Percentiles rank a stretch among this genome's conserved stretches.
These are phyloP conservation scores for Eptesicus fuscus DNA, from an alignment of 2,113 vertebrate genomes.

Conservation along the genomic window DNA sequence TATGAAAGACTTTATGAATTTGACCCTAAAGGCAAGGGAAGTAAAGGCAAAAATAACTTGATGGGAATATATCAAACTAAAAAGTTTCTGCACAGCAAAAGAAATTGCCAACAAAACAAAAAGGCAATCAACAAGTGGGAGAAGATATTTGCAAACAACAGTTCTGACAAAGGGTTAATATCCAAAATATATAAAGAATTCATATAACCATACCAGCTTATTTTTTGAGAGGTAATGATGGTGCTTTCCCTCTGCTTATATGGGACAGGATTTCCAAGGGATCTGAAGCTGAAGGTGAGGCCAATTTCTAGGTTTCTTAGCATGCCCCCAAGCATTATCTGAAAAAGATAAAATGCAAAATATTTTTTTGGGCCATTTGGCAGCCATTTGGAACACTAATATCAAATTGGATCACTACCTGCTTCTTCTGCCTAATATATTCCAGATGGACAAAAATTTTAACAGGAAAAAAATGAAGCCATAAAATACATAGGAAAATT, in stretches of 20 bases:
- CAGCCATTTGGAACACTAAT: conserved; percentile 45
- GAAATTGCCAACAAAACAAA: not conserved
- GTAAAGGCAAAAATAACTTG: not conserved
- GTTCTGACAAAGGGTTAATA: not conserved
- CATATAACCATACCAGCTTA: not conserved
- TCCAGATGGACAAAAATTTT: conserved; percentile 61
- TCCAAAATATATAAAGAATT: not conserved
- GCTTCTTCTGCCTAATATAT: conserved; percentile 30
- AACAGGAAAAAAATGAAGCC: conserved; percentile 46
- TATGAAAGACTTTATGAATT: not conserved
- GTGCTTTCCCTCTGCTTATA: not conserved
- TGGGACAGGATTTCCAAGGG: not conserved
- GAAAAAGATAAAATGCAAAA: conserved; percentile 32
- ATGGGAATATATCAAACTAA: not conserved
- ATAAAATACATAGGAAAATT: conserved; percentile 37
- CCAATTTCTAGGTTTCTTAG: not conserved
- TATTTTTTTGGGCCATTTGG: conserved; percentile 35
- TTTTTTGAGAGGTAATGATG: not conserved
- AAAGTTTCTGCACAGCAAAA: not conserved
- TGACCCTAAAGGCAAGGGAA: not conserved
- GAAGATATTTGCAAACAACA: not conserved
- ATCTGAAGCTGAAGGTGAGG: not conserved
- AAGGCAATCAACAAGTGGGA: not conserved
- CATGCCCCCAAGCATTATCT: not conserved
- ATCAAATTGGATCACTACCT: conserved; percentile 28